Base-by-base conservation (phyloP, 2,113 vertebrate species). In the Mesoclemmys tuberculata region DNA sequence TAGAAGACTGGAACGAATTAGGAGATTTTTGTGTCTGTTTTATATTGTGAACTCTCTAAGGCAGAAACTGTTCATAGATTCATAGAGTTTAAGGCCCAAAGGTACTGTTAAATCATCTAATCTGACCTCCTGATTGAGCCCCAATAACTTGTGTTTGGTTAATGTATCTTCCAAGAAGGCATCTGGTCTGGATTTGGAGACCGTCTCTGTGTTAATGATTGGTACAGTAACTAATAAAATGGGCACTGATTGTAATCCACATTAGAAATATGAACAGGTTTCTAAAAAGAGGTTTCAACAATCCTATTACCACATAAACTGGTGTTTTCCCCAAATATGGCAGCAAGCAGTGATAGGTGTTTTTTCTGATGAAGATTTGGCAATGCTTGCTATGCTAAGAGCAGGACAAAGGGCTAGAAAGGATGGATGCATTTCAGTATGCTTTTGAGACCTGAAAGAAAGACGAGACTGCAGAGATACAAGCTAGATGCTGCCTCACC, bases 351-450 rank as follows among this genome's bases (percentile, higher is more conserved):
- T 3, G 1, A 21, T 1, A 27, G 2, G 38, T 0, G 7, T 1
- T 0, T 49, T 7, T n/a, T 1, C 1, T 2, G 4, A 3, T 16
- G 41, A 6, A 16, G 3, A 18, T 0, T 14, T 51, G 35, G 4
- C 8, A 1, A 0, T 68, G 61, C 5, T 8, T 26, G 52, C 35
- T 2, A 5, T 29, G 77, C 21, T 0, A 16, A 55, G 24, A 82
- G 51, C 78, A 1, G 31, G 55, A 61, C 41, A 71, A 0, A 6
- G 80, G 87, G 48, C 81, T 80, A 5, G 0, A 22, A 3, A 19
- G 29, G 2, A 29, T 38, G 75, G 49, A 58, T 1, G 0, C 6
- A 0, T 49, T 27, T 6, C 52, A 18, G 6, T 9, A 9, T 44
- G 71, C 83, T 41, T 11, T n/a, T 26, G 55, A 4, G 41, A 1